phyloP scores from a whole-genome alignment of 2,797 vertebrate genomes.

The Cossypha dichroa region DNA sequence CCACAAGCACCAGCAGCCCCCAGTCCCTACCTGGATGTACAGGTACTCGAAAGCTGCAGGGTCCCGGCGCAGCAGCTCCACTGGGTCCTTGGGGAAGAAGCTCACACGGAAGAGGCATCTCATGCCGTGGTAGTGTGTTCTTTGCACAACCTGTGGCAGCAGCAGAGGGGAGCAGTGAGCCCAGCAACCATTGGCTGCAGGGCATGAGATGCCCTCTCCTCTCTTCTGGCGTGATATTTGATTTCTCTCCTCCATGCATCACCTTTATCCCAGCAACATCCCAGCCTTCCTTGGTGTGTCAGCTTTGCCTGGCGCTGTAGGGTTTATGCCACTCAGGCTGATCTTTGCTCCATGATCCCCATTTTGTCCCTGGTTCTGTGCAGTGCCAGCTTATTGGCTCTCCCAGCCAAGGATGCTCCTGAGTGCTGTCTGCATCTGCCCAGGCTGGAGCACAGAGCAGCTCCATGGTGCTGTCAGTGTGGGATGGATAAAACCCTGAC shows the following conservation, averaged over 20 bases:
- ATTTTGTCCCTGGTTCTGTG: neutral
- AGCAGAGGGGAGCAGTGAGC: neutral
- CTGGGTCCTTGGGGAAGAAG: constrained; percentile 98
- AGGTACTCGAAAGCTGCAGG: constrained; percentile 98
- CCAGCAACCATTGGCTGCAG: neutral
- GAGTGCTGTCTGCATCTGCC: neutral
- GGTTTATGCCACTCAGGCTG: neutral
- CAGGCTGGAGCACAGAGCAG: neutral
- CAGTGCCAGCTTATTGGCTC: neutral
- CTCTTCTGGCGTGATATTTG: accelerated
- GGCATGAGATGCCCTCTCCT: neutral
- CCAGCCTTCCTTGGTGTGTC: neutral
- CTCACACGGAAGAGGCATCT: constrained; percentile 97
- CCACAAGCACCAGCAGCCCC: neutral
- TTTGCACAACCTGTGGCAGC: constrained; percentile 91
- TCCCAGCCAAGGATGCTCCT: neutral
- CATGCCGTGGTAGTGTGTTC: constrained; percentile 98
- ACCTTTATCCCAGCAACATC: accelerated
- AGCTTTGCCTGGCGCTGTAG: neutral
- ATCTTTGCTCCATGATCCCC: neutral
- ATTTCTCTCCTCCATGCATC: neutral
- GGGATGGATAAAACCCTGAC: neutral
- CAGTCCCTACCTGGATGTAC: constrained; percentile 90
- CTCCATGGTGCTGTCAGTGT: neutral
- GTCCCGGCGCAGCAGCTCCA: constrained; percentile 91